A percentile compares a stretch with the other conserved stretches of the same genome.
Evolutionary conservation across 2,888 invertebrate species (phyloP).

Genomic region (Pycnomerus fuliginosus): DNA sequence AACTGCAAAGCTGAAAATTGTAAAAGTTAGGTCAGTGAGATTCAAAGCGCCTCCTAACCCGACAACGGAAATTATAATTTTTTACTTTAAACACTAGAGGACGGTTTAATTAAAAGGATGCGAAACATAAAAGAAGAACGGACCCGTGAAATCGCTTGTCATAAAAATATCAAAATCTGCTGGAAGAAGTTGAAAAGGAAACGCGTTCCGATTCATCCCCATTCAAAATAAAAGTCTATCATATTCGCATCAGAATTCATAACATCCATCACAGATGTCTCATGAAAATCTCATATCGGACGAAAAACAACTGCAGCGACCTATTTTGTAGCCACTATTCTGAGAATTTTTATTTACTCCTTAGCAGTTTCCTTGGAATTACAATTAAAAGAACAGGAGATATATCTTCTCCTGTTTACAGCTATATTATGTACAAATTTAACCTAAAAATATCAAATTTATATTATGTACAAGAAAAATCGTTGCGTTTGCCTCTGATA

Average conservation of each 20-base stretch:
- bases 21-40: conserved; percentile 17
- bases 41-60: conserved; percentile 12
- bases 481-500: conserved; percentile 35
- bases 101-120: conserved; percentile 7
- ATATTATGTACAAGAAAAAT: conserved; percentile 35
- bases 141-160: neutral
- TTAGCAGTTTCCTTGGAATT: no score
- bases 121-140: neutral
- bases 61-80: neutral
- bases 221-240: conserved; percentile 29
- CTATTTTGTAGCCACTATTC: conserved; percentile 26
- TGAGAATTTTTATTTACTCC: no score
- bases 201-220: conserved; percentile 23
- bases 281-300: conserved; percentile 37
- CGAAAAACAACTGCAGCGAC: conserved; percentile 31
- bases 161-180: neutral
- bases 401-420: no score
- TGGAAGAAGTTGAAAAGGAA: conserved; percentile 5
- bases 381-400: no score
- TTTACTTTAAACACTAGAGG: neutral
- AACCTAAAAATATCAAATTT: conserved; percentile 29
- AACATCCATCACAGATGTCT: conserved; percentile 39
- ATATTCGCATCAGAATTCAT: conserved; percentile 35
- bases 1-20: conserved; percentile 18
- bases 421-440: conserved; percentile 37